Evolutionary conservation across 2,797 vertebrate genomes (phyloP).

Genomic region (Propithecus deckenii): DNA sequence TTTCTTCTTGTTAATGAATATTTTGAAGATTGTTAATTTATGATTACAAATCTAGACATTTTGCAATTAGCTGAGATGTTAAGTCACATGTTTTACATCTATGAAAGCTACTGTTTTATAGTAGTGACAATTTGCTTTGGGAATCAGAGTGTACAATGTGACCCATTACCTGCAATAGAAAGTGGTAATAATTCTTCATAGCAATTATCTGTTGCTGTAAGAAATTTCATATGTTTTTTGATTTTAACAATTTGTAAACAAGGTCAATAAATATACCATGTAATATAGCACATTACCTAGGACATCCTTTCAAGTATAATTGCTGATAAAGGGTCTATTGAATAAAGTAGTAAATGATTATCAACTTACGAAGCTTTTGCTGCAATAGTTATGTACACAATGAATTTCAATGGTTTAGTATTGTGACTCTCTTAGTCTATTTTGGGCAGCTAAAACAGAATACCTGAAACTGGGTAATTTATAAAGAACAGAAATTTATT

Average conservation of each 20-base stretch:
- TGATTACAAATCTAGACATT: not conserved
- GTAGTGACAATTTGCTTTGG: not conserved
- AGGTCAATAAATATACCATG: not conserved
- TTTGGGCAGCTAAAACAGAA: not conserved
- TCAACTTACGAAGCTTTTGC: not conserved
- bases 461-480: not conserved
- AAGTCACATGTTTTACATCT: not conserved
- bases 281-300: not conserved
- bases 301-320: not conserved
- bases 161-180: not conserved
- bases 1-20: conserved; percentile 35
- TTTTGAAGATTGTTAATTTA: conserved; percentile 46
- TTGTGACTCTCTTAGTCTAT: not conserved
- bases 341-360: not conserved
- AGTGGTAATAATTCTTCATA: not conserved
- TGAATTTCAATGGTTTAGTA: not conserved
- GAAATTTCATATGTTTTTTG: not conserved
- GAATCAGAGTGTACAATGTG: not conserved
- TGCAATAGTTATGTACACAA: not conserved
- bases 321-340: not conserved
- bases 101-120: not conserved
- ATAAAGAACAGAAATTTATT: not conserved
- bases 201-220: not conserved
- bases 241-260: conserved; percentile 14
- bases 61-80: not conserved